phyloP scores from a whole-genome alignment of 2,113 vertebrate species.

The Istiophorus platypterus region DNA sequence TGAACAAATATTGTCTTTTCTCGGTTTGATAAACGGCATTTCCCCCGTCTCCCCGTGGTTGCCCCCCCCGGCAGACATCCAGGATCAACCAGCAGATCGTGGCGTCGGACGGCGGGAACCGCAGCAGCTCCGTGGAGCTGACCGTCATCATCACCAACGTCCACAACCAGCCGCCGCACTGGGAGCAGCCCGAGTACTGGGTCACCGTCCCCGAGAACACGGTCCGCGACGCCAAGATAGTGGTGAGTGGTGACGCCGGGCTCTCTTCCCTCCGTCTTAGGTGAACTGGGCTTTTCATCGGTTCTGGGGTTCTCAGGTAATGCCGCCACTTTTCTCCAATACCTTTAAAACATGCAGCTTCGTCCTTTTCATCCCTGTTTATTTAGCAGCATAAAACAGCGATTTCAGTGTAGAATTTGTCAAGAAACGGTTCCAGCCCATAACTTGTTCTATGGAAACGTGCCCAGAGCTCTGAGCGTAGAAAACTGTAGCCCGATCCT shows the following conservation, averaged over 20 bases:
- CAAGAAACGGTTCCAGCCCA: no score
- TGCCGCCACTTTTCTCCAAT: no score
- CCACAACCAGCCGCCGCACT: conserved; percentile 89
- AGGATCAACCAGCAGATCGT: conserved; percentile 84
- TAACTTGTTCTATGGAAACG: no score
- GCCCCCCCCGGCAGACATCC: conserved; percentile 71
- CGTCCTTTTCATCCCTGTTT: no score
- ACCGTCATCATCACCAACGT: conserved; percentile 88
- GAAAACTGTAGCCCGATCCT: no score
- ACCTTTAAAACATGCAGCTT: no score
- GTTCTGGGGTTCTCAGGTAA: no score
- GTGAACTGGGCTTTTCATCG: no score
- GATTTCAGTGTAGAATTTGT: no score
- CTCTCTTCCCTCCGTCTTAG: no score
- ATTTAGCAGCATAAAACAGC: no score
- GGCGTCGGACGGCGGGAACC: conserved; percentile 90
- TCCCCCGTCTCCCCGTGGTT: background rate
- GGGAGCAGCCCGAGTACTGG: conserved; percentile 88
- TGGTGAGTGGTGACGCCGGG: conserved; percentile 80
- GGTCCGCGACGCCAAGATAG: conserved; percentile 85
- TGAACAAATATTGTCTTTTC: background rate
- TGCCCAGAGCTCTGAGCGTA: no score
- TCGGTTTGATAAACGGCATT: background rate
- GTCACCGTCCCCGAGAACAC: conserved; percentile 90
- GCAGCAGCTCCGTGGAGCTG: conserved; percentile 89